A percentile compares a stretch with the other conserved stretches of the same genome.
Conservation (phyloP, 2,797 vertebrate species). For the Pangasius sanitwongsei region DNA sequence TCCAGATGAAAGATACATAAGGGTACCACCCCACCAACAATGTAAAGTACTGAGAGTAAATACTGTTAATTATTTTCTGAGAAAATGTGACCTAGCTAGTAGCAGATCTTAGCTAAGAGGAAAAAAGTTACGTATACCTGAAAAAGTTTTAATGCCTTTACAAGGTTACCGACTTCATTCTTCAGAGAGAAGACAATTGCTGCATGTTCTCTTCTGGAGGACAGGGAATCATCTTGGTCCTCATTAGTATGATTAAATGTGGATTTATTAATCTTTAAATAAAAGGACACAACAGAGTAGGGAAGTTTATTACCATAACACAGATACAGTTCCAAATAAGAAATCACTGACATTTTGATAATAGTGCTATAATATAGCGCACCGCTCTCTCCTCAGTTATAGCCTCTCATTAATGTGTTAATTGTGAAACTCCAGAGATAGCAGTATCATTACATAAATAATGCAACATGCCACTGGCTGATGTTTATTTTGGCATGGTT, state of each 20-base stretch:
- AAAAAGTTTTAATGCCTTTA: slow-evolving; percentile 94
- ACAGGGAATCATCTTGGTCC: slow-evolving; percentile 83
- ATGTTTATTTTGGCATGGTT: not conserved
- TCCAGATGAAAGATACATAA: not conserved
- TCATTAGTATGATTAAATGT: slow-evolving; percentile 87
- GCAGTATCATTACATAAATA: not conserved
- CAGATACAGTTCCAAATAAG: not conserved
- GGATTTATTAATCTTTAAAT: slow-evolving; percentile 80
- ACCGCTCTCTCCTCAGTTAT: not conserved
- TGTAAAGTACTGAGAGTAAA: not conserved
- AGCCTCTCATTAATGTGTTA: not conserved
- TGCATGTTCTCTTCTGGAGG: slow-evolving; percentile 81
- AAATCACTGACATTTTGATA: not conserved
- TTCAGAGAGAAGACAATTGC: slow-evolving; percentile 94
- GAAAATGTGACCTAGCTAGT: not conserved
- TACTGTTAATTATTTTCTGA: not conserved
- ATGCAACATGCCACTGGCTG: not conserved
- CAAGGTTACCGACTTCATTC: slow-evolving; percentile 94
- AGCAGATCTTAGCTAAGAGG: not conserved
- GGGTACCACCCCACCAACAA: not conserved
- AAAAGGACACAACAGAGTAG: slow-evolving; percentile 19
- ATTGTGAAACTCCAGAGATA: not conserved
- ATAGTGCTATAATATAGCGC: not conserved
- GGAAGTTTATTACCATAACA: not conserved
- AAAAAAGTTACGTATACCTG: slow-evolving; percentile 75